Evolutionary conservation across 2,888 invertebrate species (phyloP).

Genomic region (Lithophane semibrunnea): DNA sequence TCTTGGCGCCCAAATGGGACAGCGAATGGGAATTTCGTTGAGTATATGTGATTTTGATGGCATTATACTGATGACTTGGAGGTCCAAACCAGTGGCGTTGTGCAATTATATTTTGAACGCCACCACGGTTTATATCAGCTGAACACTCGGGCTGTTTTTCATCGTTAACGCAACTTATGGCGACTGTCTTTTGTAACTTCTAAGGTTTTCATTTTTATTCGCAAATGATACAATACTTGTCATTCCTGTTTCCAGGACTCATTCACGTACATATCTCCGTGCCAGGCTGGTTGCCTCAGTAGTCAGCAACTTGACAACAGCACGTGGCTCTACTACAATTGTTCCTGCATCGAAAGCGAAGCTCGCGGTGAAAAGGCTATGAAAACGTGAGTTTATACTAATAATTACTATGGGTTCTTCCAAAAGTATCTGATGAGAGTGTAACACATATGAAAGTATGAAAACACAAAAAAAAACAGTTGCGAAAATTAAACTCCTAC

Average conservation of each 20-base stretch:
- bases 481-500: too few relatives aligned
- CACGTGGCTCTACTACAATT: constrained; percentile 86
- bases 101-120: neutral
- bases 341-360: constrained; percentile 79
- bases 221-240: neutral
- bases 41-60: neutral
- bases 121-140: neutral
- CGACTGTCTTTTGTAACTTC: neutral
- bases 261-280: constrained; percentile 96
- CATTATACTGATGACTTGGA: neutral
- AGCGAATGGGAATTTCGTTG: neutral
- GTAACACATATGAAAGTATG: too few relatives aligned
- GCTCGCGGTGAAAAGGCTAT: constrained; percentile 71
- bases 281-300: constrained; percentile 95
- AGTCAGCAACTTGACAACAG: constrained; percentile 84
- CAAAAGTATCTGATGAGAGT: neutral
- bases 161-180: neutral
- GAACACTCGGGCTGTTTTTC: neutral
- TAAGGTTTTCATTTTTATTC: neutral
- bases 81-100: neutral
- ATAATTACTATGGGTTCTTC: neutral
- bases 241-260: constrained; percentile 88
- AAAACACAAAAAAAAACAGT: too few relatives aligned
- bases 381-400: constrained; percentile 74
- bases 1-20: neutral